These are phyloP conservation scores for Pyrochroa serraticornis DNA, from an alignment of 2,888 invertebrate species.

Conservation along the genomic window DNA sequence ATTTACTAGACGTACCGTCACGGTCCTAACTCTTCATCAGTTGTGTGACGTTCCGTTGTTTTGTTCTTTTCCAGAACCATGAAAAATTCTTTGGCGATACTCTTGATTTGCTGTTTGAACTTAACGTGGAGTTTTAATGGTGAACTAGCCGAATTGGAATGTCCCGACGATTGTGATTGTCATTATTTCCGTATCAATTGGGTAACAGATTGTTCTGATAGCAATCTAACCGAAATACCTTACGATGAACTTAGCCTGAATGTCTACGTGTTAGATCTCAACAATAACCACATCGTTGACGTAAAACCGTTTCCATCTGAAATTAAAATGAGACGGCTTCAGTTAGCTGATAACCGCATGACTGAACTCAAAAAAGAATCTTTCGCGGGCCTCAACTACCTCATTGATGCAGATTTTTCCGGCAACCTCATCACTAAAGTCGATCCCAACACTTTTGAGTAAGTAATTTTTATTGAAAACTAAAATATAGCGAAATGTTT, in stretches of 20 bases:
- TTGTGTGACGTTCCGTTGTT: background rate
- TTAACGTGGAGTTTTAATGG: constrained; percentile 60
- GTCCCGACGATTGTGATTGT: constrained; percentile 77
- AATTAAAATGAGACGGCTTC: constrained; percentile 72
- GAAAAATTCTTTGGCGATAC: constrained; percentile 15
- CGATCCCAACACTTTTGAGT: constrained; percentile 72
- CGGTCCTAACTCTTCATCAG: constrained; percentile 2
- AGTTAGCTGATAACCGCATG: constrained; percentile 71
- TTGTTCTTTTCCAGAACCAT: constrained; percentile 25
- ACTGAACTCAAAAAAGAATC: constrained; percentile 66
- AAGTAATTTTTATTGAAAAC: constrained; percentile 43
- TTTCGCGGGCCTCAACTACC: constrained; percentile 69
- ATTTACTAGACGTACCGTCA: background rate
- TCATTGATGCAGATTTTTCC: constrained; percentile 74
- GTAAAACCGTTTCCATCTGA: constrained; percentile 69
- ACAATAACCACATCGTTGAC: constrained; percentile 69
- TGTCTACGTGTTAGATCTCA: constrained; percentile 74
- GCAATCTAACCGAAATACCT: constrained; percentile 72
- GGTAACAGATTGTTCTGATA: constrained; percentile 79
- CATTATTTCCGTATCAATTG: constrained; percentile 78
- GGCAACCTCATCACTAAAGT: constrained; percentile 68
- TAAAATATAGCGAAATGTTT: background rate
- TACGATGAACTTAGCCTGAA: constrained; percentile 72
- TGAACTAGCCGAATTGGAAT: constrained; percentile 70
- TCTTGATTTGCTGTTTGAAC: constrained; percentile 6